Base-by-base conservation (phyloP, 2,888 invertebrate species). In the Hydriomena furcata region DNA sequence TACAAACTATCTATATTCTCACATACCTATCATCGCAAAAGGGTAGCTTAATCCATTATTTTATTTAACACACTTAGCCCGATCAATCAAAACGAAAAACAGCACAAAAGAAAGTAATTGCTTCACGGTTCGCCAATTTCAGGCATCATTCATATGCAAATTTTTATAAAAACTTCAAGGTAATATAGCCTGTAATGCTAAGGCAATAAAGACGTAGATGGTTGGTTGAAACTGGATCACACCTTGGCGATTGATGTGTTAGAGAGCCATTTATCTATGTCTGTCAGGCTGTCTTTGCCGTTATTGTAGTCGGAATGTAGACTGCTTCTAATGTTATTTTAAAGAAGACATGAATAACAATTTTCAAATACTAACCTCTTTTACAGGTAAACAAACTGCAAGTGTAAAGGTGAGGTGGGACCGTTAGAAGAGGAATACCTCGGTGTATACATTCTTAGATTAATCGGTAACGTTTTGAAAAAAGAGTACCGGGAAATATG, bases 101-200 rank as follows among this genome's bases (percentile, higher is more conserved):
- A 20, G n/a, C 30, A 50, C 53, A 53, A 53, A 53, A 45, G 46
- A 51, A 53, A 48, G 43, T 54, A 52, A 52, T 54, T 54, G 56
- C 44, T 49, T 52, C 45, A 53, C 41, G 44, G 40, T 45, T 37
- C 41, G 41, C 48, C 48, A 49, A 44, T 51, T 48, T 30, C 31
- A 27, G 17, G 25, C 35, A 32, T 41, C 31, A 46, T 52, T 51
- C 47, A 55, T 51, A 47, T 47, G 51, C 47, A 50, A 54, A 54
- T 54, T 42, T 34, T 25, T 12, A 34, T 25, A 0, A 13, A 21
- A 7, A 4, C 10, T 32, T 8, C 46, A 30, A 35, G 5, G 38
- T 2, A 52, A 38, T 35, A 25, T 42, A 30, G 25, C 1, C 25
- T 25, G 42, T 49, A 36, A 6, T 5, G 0, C 7, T n/a, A 1